A percentile compares a stretch with the other conserved stretches of the same genome.
Conservation (phyloP, 2,797 vertebrate genomes). For the Carduelis carduelis region DNA sequence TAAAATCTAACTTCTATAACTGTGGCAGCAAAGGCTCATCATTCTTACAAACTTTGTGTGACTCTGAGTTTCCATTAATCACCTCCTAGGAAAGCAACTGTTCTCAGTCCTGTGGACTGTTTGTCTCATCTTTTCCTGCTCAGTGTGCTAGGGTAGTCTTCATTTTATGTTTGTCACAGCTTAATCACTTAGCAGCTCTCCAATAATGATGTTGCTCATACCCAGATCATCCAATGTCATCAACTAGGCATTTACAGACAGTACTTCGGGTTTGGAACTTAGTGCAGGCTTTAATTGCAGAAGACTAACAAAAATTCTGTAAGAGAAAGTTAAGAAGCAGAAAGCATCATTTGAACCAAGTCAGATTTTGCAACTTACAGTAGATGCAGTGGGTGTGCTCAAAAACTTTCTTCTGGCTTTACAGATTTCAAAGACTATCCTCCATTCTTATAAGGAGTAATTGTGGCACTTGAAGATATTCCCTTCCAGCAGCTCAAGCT, state of each 20-base stretch:
- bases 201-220: neutral
- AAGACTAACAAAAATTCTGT: neutral
- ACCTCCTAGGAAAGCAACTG: neutral
- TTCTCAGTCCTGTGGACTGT: neutral
- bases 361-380: neutral
- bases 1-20: neutral
- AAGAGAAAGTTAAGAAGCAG: neutral
- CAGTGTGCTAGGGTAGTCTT: neutral
- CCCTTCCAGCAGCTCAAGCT: accelerated
- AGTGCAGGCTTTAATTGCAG: neutral
- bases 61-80: conserved; percentile 13
- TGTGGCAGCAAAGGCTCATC: neutral
- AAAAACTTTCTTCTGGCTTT: neutral
- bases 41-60: neutral
- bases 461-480: neutral
- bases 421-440: neutral
- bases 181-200: neutral
- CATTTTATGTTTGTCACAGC: neutral
- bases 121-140: neutral
- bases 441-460: neutral
- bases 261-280: neutral
- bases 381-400: neutral
- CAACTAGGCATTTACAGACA: neutral
- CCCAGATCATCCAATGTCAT: neutral
- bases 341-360: neutral